phyloP scores from a whole-genome alignment of 2,113 vertebrate species.

The Picathartes gymnocephalus region DNA sequence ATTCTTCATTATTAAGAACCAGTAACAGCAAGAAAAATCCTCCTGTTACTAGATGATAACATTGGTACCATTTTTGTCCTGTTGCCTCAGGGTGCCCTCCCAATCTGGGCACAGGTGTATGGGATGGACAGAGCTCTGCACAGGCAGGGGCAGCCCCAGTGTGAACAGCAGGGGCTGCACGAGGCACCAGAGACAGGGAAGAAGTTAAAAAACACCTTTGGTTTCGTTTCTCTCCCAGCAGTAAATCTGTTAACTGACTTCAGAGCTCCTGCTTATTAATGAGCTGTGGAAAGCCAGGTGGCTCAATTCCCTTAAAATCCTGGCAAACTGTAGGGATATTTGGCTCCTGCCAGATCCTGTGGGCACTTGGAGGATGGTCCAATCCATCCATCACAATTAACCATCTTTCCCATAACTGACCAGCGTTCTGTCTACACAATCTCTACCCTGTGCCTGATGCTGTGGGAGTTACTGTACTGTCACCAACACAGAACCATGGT shows the following conservation, averaged over 20 bases:
- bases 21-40: neutral
- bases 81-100: neutral
- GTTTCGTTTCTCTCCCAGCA: neutral
- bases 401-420: neutral
- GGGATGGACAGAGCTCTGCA: neutral
- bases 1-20: neutral
- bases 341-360: neutral
- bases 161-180: neutral
- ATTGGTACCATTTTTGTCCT: neutral
- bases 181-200: neutral
- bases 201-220: neutral
- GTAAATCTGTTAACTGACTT: neutral
- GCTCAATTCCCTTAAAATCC: neutral
- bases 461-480: neutral
- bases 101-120: neutral
- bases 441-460: neutral
- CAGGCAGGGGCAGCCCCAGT: neutral
- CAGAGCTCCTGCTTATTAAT: neutral
- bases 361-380: neutral
- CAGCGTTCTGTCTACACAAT: neutral
- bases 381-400: neutral
- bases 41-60: neutral
- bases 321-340: neutral
- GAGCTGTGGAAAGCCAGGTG: neutral
- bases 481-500: neutral